Evolutionary conservation across 35 echinoderm and acorn worm species (phyloP).

Genomic region (Nesometra sesokonis): DNA sequence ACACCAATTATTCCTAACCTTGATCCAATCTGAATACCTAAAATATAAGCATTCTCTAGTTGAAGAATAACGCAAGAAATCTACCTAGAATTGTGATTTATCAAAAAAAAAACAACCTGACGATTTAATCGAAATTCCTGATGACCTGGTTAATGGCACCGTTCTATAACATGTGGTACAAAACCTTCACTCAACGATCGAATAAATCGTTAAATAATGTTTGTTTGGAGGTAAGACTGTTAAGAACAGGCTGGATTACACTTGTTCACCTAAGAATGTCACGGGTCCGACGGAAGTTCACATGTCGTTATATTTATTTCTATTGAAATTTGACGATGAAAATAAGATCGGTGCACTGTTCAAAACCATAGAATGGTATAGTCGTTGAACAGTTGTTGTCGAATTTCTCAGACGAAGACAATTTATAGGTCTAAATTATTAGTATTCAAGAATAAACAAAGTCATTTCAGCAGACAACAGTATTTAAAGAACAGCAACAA

Average conservation of each 20-base stretch:
- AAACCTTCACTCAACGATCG: background rate
- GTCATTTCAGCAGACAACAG: no score
- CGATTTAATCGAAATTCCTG: background rate
- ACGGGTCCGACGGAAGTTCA: background rate
- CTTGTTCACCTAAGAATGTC: background rate
- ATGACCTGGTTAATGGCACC: background rate
- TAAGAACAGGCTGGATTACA: background rate
- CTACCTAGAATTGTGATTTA: background rate
- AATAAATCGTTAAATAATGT: background rate
- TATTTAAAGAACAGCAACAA: no score
- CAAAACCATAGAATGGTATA: no score
- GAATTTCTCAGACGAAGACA: no score
- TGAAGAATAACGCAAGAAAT: background rate
- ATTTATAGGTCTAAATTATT: no score
- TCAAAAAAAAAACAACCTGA: background rate
- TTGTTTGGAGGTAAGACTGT: background rate
- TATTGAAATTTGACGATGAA: no score
- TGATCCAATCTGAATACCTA: background rate
- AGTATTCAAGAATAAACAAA: no score
- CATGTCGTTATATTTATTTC: no score
- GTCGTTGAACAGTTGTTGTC: no score
- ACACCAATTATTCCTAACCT: background rate
- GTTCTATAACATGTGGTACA: background rate
- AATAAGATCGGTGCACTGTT: no score
- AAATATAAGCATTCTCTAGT: background rate